Evolutionary conservation across 2,888 invertebrate genomes (phyloP), one percentile per base, ranked within the genome.

Genomic region (Plutella xylostella): DNA sequence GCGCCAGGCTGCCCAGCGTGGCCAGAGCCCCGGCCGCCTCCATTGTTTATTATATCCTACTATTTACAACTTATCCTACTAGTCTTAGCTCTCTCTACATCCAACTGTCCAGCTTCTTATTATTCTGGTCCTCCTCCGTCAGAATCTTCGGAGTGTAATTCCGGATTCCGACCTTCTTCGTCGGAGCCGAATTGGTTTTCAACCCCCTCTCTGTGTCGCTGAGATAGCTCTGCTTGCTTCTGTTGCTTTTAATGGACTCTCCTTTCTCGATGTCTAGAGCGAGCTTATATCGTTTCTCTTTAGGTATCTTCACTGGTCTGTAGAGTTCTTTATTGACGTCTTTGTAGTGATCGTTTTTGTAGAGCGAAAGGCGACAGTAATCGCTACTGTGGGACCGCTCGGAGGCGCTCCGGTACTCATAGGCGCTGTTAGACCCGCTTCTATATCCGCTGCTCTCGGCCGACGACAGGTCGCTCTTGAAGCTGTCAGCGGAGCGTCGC

Each of bases 131-230:
- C 55, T 87, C 86, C 47, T 87, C 86, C 19, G 86, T 83, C 34
- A 90, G 68, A 48, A 89, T 89, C 66, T 90, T 91, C 17, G 91
- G 91, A 17, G 89, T 90, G 54, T 91, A 91, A 65, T 90, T 90
- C 52, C 91, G 83, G 53, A 91, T 88, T 39, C 90, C 87, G 45
- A 77, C 85, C 55, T 80, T 87, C 64, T 85, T 89, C 49, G 64
- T 65, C 21, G 72, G 63, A 49, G 63, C 68, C 5, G 70, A 59
- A 6, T 58, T 65, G 9, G 60, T 54, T 48, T 83, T 82, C 2
- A 77, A 67, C 31, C 80, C 79, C 53, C 85, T 86, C 38, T 79
- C 79, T 1, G 72, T 53, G 45, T 80, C 79, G 45, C 67, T 71
- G 45, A 73, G 54, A 60, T 82, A 72, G 60, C 72, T 67, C n/a